These are phyloP conservation scores for Macroramphosus scolopax DNA, from an alignment of 2,797 vertebrate species.

Conservation along the genomic window DNA sequence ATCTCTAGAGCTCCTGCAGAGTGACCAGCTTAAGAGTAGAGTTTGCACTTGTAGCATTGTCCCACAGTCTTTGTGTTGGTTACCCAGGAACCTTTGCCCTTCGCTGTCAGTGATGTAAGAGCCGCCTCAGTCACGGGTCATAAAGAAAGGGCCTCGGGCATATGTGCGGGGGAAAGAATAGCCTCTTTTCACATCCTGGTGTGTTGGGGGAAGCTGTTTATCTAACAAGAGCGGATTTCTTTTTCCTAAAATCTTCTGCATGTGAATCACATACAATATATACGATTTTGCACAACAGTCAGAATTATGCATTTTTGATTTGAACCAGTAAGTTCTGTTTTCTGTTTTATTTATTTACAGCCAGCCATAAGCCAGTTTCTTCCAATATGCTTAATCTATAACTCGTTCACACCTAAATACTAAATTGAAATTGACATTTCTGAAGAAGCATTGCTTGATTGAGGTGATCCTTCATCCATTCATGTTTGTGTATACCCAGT, in stretches of 20 bases:
- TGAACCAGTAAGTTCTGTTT: too few species aligned
- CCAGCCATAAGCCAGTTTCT: too few species aligned
- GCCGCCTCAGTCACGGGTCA: slow-evolving; percentile 79
- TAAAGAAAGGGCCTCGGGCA: slow-evolving; percentile 76
- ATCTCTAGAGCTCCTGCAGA: slow-evolving; percentile 44
- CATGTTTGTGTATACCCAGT: slow-evolving; percentile 3
- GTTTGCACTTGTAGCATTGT: slow-evolving; percentile 72
- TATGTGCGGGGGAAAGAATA: slow-evolving; percentile 69
- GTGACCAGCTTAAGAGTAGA: slow-evolving; percentile 49
- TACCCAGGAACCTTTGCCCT: slow-evolving; percentile 79
- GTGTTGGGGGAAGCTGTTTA: slow-evolving; percentile 57
- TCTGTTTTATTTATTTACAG: too few species aligned
- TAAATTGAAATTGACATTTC: too few species aligned
- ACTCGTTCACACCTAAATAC: too few species aligned
- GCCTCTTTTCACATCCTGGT: slow-evolving; percentile 61
- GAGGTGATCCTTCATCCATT: neutral
- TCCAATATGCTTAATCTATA: too few species aligned
- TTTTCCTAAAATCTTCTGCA: slow-evolving; percentile 19
- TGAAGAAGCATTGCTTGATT: slow-evolving; percentile 10
- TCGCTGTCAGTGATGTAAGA: slow-evolving; percentile 77
- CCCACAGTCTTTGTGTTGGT: slow-evolving; percentile 76
- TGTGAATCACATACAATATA: too few species aligned
- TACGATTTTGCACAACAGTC: too few species aligned
- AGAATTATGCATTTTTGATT: too few species aligned
- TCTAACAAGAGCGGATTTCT: slow-evolving; percentile 41